Conservation (phyloP, 2,113 vertebrate species). For the Pseudorhombus dupliciocellatus region DNA sequence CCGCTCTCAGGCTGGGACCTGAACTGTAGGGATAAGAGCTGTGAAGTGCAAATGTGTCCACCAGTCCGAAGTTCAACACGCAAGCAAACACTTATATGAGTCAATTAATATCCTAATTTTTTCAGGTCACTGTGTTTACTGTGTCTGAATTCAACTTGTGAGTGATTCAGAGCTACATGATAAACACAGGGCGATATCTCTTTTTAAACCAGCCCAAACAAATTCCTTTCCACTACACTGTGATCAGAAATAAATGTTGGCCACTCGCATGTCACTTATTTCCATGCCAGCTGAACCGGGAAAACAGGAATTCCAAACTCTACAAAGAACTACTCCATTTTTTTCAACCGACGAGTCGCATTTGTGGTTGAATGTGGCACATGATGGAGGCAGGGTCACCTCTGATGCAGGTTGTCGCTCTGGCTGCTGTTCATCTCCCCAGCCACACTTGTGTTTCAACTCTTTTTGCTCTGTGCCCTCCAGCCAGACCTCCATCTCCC, state of each 20-base stretch:
- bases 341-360: constrained; percentile 12
- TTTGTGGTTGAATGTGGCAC: constrained; percentile 18
- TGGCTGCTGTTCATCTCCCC: constrained; percentile 19
- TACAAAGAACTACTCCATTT: constrained; percentile 7
- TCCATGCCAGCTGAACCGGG: constrained; percentile 37
- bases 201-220: too few relatives aligned
- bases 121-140: too few relatives aligned
- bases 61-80: too few relatives aligned
- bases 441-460: not conserved
- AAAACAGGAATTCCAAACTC: constrained; percentile 20
- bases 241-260: constrained; percentile 35
- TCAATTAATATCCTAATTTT: too few relatives aligned
- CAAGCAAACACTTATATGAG: too few relatives aligned
- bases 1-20: too few relatives aligned
- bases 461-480: constrained; percentile 32
- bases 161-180: not conserved
- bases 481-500: constrained; percentile 52
- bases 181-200: not conserved
- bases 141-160: too few relatives aligned
- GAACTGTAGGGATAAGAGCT: too few relatives aligned
- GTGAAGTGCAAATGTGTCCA: too few relatives aligned
- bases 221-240: constrained; percentile 11
- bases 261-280: not conserved
- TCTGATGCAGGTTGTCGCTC: constrained; percentile 31
- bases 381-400: constrained; percentile 17